Base-by-base conservation (phyloP, 2,113 vertebrate species). In the Anolis sagrei region DNA sequence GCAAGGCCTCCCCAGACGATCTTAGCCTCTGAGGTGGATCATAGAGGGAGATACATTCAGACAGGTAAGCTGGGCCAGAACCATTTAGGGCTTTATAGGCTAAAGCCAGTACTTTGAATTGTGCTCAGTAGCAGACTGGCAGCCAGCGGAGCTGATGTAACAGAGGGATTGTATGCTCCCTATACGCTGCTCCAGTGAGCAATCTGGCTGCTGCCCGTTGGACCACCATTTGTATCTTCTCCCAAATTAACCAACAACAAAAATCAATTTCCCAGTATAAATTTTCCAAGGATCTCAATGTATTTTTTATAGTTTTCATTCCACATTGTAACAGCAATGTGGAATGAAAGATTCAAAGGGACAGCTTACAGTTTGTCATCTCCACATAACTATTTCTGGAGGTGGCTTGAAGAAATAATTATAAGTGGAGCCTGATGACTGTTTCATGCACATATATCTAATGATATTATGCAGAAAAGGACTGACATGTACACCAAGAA, bases 211-310 rank as follows among this genome's bases (percentile, higher is more conserved):
- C n/a, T n/a, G n/a, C n/a, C n/a, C n/a, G n/a, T n/a, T n/a, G n/a
- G n/a, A n/a, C n/a, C n/a, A n/a, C n/a, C 34, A 49, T n/a, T 49
- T 82, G 27, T 19, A 74, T 69, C 32, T 76, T 44, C n/a, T 82
- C 78, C 10, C 39, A 39, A 51, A 83, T 88, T 82, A 68, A 14
- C 76, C 74, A 90, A 29, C 83, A 49, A n/a, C 39, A 44, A 44
- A 44, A 48, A 69, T 85, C 54, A 62, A 19, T 4, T 32, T 39
- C 27, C 4, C 9, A n/a, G 29, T 10, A 34, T 4, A 14, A 27
- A 29, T 73, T 86, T 73, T 32, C 3, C 49, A 64, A 73, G 29
- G 48, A 48, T 62, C 23, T 62, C 74, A 44, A 61, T 83, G 10
- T 44, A 72, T 34, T 44, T 21, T 72, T 54, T 72, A 72, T 23